A percentile compares a stretch with the other conserved stretches of the same genome.
These are phyloP conservation scores for Drosophila prosaltans DNA, from an alignment of 1,140 invertebrate genomes.

Conservation along the genomic window DNA sequence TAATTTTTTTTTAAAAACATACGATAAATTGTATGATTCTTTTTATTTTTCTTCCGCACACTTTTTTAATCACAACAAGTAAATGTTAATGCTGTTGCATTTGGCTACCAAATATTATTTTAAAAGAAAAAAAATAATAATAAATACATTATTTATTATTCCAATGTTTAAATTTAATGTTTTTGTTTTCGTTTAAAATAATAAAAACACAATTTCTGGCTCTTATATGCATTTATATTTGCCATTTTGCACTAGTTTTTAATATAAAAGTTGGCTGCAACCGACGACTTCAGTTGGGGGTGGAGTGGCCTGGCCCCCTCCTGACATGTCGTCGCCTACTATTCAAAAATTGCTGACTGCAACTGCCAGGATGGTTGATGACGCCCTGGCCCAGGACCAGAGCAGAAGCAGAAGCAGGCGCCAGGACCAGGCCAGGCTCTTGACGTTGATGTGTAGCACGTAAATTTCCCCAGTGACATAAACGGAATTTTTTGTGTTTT, in stretches of 20 bases:
- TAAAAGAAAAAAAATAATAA: neutral
- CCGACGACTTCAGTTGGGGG: neutral
- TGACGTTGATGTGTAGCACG: constrained; percentile 55
- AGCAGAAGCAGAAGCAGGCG: neutral
- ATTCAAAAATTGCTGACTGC: constrained; percentile 25
- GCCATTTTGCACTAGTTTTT: constrained; percentile 22
- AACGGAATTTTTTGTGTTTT: constrained; percentile 27
- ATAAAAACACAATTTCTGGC: neutral
- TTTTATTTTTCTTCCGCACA: no score
- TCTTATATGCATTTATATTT: neutral
- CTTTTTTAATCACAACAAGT: no score
- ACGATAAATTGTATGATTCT: no score
- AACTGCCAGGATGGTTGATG: constrained; percentile 12
- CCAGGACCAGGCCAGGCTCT: constrained; percentile 15
- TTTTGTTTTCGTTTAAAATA: neutral
- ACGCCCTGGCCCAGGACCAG: neutral
- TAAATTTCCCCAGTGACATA: constrained; percentile 63
- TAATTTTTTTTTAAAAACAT: no score
- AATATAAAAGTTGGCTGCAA: constrained; percentile 27
- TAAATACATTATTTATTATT: neutral
- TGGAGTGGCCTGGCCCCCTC: neutral
- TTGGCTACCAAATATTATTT: neutral
- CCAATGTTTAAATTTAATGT: neutral
- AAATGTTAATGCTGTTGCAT: neutral
- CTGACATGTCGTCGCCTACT: neutral